Evolutionary conservation across 1,140 invertebrate genomes (phyloP).

Genomic region (Sycobia sp.): DNA sequence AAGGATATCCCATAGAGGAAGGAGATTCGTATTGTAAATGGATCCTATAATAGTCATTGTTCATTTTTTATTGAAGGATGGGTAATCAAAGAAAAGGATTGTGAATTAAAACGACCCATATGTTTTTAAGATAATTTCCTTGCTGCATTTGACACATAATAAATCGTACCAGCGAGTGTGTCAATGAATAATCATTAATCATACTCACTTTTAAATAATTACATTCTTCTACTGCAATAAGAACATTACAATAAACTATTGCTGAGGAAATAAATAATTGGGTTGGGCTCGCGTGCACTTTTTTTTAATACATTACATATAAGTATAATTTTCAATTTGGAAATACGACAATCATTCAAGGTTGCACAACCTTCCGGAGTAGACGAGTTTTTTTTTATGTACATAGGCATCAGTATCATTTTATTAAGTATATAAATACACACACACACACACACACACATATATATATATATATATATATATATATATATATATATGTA

Average conservation of each 20-base stretch:
- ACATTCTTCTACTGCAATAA: not conserved
- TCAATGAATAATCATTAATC: constrained; percentile 16
- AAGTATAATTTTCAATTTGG: constrained; percentile 12
- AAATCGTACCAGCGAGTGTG: constrained; percentile 29
- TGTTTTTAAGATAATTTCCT: constrained; percentile 7
- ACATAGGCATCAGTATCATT: not conserved
- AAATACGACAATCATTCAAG: constrained; percentile 22
- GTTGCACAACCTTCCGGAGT: constrained; percentile 6
- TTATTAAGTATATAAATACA: no score
- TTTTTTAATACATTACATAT: constrained; percentile 5
- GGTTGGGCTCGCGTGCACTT: not conserved
- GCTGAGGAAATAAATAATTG: constrained; percentile 20
- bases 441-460: no score
- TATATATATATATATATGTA: no score
- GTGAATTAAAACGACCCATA: no score
- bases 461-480: no score
- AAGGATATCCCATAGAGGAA: no score
- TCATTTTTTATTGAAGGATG: no score
- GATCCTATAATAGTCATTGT: no score
- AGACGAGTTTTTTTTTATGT: constrained; percentile 17
- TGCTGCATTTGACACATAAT: constrained; percentile 21
- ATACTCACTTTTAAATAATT: not conserved
- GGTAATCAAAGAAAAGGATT: no score
- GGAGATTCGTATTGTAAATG: no score
- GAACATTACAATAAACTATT: not conserved